A percentile compares a stretch with the other conserved stretches of the same genome.
phyloP scores from a whole-genome alignment of 2,113 vertebrate genomes.

The Megaptera novaeangliae region DNA sequence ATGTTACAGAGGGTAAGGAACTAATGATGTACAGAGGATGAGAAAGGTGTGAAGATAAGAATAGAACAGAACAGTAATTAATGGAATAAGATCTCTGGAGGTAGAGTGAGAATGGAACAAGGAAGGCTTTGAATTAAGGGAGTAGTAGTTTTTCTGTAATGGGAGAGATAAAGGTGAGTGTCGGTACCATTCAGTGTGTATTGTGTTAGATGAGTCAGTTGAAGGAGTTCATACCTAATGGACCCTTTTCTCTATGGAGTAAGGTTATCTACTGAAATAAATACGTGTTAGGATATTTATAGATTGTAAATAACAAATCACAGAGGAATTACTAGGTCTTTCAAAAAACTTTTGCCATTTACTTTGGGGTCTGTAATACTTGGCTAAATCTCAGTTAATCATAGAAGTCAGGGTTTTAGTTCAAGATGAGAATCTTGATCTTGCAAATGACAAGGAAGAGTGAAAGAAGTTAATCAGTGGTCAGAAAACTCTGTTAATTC shows the following conservation, averaged over 20 bases:
- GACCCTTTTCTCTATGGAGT: not conserved
- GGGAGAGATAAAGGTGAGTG: not conserved
- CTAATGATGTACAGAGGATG: not conserved
- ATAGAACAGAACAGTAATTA: not conserved
- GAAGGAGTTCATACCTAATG: not conserved
- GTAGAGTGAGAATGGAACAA: not conserved
- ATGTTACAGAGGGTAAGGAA: not conserved
- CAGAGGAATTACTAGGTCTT: not conserved
- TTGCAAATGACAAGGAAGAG: not conserved
- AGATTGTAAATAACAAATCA: not conserved
- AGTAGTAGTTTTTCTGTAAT: not conserved
- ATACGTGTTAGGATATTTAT: no score
- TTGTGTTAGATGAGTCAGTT: not conserved
- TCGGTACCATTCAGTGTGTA: not conserved
- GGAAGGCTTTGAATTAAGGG: not conserved
- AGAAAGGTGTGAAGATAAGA: not conserved
- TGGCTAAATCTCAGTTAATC: not conserved
- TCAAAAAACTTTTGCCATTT: not conserved
- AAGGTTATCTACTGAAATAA: not conserved
- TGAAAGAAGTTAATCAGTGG: not conserved
- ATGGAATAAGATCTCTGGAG: not conserved
- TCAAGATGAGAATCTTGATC: not conserved
- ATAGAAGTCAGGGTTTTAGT: not conserved
- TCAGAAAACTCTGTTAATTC: not conserved
- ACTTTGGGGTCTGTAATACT: not conserved